These are phyloP conservation scores for Platycercus adscitus DNA, from an alignment of 2,113 vertebrate species.

Conservation along the genomic window DNA sequence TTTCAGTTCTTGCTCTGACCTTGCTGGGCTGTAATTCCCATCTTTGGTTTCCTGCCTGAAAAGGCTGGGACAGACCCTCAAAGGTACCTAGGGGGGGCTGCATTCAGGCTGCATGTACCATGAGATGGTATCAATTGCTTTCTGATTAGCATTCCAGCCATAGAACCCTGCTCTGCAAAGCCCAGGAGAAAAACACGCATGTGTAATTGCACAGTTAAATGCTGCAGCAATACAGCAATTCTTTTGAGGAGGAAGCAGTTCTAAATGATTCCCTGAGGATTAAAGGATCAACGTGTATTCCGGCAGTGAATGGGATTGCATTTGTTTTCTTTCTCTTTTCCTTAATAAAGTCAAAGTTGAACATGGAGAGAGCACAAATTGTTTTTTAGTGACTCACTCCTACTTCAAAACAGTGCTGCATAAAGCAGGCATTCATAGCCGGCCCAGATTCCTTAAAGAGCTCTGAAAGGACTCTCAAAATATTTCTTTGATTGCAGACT, in stretches of 20 bases:
- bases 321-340: slow-evolving; percentile 59
- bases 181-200: not conserved
- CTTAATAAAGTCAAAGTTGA: slow-evolving; percentile 62
- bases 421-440: slow-evolving; percentile 42
- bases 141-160: slow-evolving; percentile 21
- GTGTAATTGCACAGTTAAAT: slow-evolving; percentile 4
- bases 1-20: not conserved
- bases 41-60: not conserved
- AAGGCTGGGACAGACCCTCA: not conserved
- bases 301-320: not conserved
- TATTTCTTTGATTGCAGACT: slow-evolving; percentile 40
- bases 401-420: slow-evolving; percentile 41
- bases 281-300: slow-evolving; percentile 45
- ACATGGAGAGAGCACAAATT: slow-evolving; percentile 36
- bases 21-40: not conserved
- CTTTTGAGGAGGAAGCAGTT: slow-evolving; percentile 6
- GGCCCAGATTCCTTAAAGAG: slow-evolving; percentile 8
- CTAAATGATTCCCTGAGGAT: not conserved
- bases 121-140: not conserved
- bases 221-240: not conserved
- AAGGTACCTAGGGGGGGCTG: not conserved
- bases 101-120: not conserved
- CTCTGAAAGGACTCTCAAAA: slow-evolving; percentile 48
- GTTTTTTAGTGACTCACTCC: slow-evolving; percentile 70
- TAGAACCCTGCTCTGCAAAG: not conserved